phyloP scores from a whole-genome alignment of 1,140 invertebrate genomes.

The Plectrocnemia conspersa region DNA sequence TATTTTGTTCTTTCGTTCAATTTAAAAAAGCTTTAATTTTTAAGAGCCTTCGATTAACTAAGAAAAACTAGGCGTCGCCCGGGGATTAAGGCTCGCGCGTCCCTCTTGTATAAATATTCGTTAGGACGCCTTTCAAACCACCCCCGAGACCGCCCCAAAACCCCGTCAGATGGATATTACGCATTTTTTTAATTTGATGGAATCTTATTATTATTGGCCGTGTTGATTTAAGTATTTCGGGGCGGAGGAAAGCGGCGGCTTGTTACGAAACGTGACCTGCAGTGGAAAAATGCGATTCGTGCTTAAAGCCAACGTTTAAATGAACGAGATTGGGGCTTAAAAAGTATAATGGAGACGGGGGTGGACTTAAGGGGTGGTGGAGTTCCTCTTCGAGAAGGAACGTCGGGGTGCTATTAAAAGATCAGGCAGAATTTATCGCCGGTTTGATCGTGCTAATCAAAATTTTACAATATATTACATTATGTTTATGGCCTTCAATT shows the following conservation, averaged over 20 bases:
- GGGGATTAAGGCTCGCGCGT: conserved; percentile 25
- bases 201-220: conserved; percentile 59
- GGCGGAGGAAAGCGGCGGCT: conserved; percentile 42
- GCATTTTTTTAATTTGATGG: conserved; percentile 65
- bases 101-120: conserved; percentile 34
- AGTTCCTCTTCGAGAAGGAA: neutral
- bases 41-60: conserved; percentile 37
- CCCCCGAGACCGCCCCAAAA: neutral
- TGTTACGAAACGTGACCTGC: conserved; percentile 55
- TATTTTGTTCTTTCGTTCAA: conserved; percentile 34
- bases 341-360: conserved; percentile 54
- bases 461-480: too few species aligned
- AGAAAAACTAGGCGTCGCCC: conserved; percentile 27
- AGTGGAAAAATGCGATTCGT: conserved; percentile 60
- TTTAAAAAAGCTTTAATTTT: conserved; percentile 37
- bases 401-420: too few species aligned
- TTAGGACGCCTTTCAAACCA: conserved; percentile 10
- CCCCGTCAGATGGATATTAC: conserved; percentile 53
- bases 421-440: too few species aligned
- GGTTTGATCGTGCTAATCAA: too few species aligned
- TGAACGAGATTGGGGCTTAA: conserved; percentile 61
- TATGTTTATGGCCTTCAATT: too few species aligned
- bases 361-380: neutral
- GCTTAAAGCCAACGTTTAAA: conserved; percentile 61
- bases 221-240: conserved; percentile 59